Base-by-base conservation (phyloP, 2,797 vertebrate species). In the Bovichtus diacanthus region DNA sequence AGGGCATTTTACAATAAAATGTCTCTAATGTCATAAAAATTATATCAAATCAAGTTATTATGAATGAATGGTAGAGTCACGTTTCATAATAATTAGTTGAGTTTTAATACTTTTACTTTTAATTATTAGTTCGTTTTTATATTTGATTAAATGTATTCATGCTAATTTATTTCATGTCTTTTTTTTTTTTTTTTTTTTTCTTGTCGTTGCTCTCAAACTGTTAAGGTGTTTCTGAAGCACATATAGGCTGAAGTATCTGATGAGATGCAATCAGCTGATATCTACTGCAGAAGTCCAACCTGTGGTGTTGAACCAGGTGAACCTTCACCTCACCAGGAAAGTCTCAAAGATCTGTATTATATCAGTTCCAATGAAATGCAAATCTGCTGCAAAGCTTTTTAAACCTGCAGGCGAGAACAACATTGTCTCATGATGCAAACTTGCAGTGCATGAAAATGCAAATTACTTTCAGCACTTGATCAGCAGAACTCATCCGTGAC, bases 401-500 rank as follows among this genome's bases (percentile, higher is more conserved):
- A 27, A 27, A 36, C 67, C 53, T 63, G 56, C 64, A 49, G 47
- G 58, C 25, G 0, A 47, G 51, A 76, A 43, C 59, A 71, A 34
- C 61, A 47, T 16, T 34, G 43, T 59, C 27, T 69, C 46, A 61
- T 63, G 47, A 55, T 39, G 44, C 58, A 46, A 77, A 76, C 41
- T 70, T 76, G 13, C 25, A 77, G 68, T 49, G 64, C 63, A 76
- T 81, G 59, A 73, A 83, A 67, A 81, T 63, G 58, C 62, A 53
- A 74, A 74, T 81, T 64, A 68, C 49, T 76, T 55, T 75, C 55
- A 82, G 62, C 23, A 34, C 56, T 75, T 53, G 71, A 82, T 84
- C 74, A 79, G 46, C 65, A 68, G 50, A 83, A 74, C 55, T 80
- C 70, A 70, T 72, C 72, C 12, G 12, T 79, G 71, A 72, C 66